phyloP scores from a whole-genome alignment of 2,113 vertebrate species.

The Pelobates fuscus region DNA sequence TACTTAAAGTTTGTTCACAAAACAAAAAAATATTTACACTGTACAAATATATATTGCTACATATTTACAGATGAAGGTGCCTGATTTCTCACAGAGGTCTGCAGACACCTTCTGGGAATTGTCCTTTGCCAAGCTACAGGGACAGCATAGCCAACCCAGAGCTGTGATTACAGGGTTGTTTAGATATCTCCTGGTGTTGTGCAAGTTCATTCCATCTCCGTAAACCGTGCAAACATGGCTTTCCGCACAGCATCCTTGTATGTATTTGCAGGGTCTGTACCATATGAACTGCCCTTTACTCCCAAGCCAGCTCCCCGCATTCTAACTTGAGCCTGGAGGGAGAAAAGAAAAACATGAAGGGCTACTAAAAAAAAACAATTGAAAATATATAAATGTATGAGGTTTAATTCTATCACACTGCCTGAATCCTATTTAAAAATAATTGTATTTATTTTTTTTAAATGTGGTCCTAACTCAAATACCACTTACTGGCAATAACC shows the following conservation, averaged over 20 bases:
- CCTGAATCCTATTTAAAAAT: too few relatives aligned
- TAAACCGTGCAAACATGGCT: conserved; percentile 98
- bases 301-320: conserved; percentile 93
- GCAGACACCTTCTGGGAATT: not conserved
- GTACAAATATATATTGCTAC: conserved; percentile 22
- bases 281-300: conserved; percentile 91
- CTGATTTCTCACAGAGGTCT: not conserved
- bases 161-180: not conserved
- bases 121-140: not conserved
- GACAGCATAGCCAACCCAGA: not conserved
- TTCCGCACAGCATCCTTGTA: conserved; percentile 97
- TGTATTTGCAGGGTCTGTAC: conserved; percentile 85
- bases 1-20: not conserved
- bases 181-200: not conserved
- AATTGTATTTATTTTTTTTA: too few relatives aligned
- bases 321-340: conserved; percentile 85
- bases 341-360: not conserved
- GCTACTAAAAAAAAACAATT: too few relatives aligned
- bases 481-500: too few relatives aligned
- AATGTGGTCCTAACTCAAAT: too few relatives aligned
- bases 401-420: too few relatives aligned
- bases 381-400: too few relatives aligned
- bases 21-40: conserved; percentile 43
- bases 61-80: conserved; percentile 18
- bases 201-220: conserved; percentile 84